These are phyloP conservation scores for Dreissena polymorpha DNA, from an alignment of 1,140 invertebrate species.

Conservation along the genomic window DNA sequence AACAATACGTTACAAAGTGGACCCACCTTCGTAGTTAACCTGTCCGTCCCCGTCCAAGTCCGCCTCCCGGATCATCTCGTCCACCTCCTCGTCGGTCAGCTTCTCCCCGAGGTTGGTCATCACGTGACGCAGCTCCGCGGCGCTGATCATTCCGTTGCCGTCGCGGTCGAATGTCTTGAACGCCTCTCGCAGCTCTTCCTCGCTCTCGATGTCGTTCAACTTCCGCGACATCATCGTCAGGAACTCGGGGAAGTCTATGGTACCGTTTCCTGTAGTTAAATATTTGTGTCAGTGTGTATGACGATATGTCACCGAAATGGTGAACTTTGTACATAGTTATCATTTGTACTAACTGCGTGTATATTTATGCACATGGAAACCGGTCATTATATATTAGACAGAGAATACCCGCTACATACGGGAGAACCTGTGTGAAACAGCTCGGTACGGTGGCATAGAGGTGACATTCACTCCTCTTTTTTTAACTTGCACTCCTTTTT, in stretches of 20 bases:
- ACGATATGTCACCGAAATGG: not conserved
- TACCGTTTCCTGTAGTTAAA: constrained; percentile 63
- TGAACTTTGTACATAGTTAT: not conserved
- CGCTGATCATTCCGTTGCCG: constrained; percentile 88
- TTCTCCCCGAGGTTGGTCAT: constrained; percentile 96
- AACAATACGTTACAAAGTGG: not conserved
- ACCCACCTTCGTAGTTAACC: constrained; percentile 64
- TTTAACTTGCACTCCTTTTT: too few relatives aligned
- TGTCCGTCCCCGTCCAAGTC: constrained; percentile 90
- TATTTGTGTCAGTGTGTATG: not conserved
- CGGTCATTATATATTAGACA: not conserved
- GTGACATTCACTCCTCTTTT: too few relatives aligned
- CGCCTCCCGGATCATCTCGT: constrained; percentile 95
- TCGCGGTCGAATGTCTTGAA: constrained; percentile 85
- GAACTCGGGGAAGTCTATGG: constrained; percentile 86
- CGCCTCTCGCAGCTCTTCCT: constrained; percentile 98
- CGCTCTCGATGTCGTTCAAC: constrained; percentile 99
- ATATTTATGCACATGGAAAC: too few relatives aligned
- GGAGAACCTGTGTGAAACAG: not conserved
- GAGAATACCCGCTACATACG: not conserved
- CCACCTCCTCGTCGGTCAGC: constrained; percentile 92
- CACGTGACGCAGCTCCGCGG: constrained; percentile 81
- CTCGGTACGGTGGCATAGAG: too few relatives aligned
- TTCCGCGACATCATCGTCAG: constrained; percentile 97
- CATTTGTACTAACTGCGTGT: not conserved